Percentiles rank a stretch among this genome's conserved stretches.
Evolutionary conservation across 1,140 invertebrate species (phyloP).

Genomic region (Zaprionus kolodkinae): DNA sequence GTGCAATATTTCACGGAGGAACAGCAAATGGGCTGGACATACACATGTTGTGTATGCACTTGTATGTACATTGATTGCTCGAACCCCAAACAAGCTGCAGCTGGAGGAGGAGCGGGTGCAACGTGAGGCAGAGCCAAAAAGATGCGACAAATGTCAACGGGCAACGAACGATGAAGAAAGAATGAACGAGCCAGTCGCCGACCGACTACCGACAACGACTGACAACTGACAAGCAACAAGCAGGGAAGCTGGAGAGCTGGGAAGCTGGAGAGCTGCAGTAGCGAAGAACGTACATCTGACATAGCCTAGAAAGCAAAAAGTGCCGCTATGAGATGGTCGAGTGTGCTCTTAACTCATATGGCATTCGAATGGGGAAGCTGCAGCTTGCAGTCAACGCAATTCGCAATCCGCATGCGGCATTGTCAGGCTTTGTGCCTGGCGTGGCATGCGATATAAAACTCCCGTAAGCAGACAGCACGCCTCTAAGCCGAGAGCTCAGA

Average conservation of each 20-base stretch:
- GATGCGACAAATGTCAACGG: conserved; percentile 72
- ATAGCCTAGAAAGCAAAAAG: conserved; percentile 66
- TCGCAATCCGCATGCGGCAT: conserved; percentile 50
- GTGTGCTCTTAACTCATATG: conserved; percentile 66
- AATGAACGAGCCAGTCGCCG: background rate
- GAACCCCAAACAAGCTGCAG: conserved; percentile 21
- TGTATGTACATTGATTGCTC: conserved; percentile 55
- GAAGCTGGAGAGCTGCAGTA: conserved; percentile 6
- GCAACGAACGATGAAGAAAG: conserved; percentile 20
- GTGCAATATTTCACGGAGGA: conserved; percentile 62
- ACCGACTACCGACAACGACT: conserved; percentile 1
- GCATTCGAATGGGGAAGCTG: conserved; percentile 30
- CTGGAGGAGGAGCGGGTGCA: background rate
- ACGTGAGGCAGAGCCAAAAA: conserved; percentile 46
- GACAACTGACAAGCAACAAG: conserved; percentile 35
- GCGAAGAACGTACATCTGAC: conserved; percentile 33
- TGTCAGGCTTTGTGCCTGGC: conserved; percentile 75
- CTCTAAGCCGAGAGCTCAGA: conserved; percentile 63
- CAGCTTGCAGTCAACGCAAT: background rate
- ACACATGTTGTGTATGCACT: conserved; percentile 9
- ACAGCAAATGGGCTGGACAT: conserved; percentile 43
- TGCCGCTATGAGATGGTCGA: conserved; percentile 71
- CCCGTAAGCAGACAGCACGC: conserved; percentile 77
- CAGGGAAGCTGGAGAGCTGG: background rate
- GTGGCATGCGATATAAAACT: conserved; percentile 79